These are phyloP conservation scores for Tetraneura akinire DNA, from an alignment of 1,140 invertebrate species.

Conservation along the genomic window DNA sequence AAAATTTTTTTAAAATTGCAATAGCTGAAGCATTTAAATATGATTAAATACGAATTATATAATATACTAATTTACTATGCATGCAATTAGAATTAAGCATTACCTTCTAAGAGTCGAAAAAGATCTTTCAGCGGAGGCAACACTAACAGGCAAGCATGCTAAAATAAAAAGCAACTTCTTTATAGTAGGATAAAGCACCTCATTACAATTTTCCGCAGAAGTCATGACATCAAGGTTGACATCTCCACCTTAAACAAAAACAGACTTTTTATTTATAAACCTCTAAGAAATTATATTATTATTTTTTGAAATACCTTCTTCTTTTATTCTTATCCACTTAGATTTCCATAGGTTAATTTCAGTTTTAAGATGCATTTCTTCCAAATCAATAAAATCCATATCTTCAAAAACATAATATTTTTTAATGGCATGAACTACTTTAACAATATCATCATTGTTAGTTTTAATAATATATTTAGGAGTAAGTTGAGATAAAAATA, in stretches of 20 bases:
- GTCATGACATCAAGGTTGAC: neutral
- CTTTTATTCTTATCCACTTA: neutral
- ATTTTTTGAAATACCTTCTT: conserved; percentile 10
- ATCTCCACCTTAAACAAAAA: conserved; percentile 3
- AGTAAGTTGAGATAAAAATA: conserved; percentile 12
- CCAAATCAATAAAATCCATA: neutral
- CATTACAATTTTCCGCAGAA: neutral
- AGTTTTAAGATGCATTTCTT: neutral
- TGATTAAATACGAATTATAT: no score
- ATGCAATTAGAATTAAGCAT: neutral
- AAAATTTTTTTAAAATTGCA: no score
- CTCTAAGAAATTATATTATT: neutral
- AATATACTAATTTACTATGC: no score
- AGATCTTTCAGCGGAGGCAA: conserved; percentile 1
- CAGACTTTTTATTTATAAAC: conserved; percentile 2
- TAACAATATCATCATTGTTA: neutral
- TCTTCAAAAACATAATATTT: neutral
- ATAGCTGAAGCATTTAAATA: no score
- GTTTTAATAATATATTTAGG: neutral
- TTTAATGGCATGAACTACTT: neutral
- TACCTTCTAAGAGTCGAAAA: conserved; percentile 3
- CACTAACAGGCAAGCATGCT: conserved; percentile 9
- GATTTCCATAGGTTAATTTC: conserved; percentile 8
- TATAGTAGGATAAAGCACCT: neutral
- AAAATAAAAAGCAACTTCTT: conserved; percentile 10